Evolutionary conservation across 2,113 vertebrate species (phyloP).

Genomic region (Nymphicus hollandicus): DNA sequence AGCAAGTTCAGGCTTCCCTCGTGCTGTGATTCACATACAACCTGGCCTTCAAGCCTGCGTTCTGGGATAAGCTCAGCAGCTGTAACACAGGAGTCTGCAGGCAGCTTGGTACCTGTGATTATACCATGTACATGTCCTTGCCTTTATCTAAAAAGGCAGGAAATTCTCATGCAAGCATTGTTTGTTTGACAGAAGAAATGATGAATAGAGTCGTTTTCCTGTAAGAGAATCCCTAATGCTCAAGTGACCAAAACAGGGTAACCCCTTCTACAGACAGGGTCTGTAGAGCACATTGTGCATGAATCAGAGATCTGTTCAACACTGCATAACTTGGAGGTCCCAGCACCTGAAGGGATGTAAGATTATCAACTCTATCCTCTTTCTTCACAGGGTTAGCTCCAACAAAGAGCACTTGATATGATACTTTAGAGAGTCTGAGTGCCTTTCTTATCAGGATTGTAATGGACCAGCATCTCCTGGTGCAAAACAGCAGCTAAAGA

Average conservation of each 20-base stretch:
- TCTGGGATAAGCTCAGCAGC: not conserved
- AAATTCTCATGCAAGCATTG: not conserved
- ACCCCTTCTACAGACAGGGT: not conserved
- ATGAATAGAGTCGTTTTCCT: not conserved
- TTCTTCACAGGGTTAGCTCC: not conserved
- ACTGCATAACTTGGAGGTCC: not conserved
- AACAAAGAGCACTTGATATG: not conserved
- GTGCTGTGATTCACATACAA: rapidly evolving
- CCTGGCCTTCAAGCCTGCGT: not conserved
- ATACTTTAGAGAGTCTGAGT: not conserved
- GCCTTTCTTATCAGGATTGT: not conserved
- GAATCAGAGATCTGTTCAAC: rapidly evolving
- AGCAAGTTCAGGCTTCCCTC: not conserved
- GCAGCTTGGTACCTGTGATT: not conserved
- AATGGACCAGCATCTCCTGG: not conserved
- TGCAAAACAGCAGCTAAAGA: not conserved
- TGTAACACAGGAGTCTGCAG: not conserved
- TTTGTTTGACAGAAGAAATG: not conserved
- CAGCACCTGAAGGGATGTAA: not conserved
- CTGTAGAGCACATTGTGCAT: rapidly evolving
- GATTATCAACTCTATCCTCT: not conserved
- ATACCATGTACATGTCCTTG: rapidly evolving
- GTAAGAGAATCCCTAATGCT: not conserved
- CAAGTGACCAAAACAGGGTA: not conserved
- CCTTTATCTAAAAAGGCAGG: not conserved